These are phyloP conservation scores for Cataglyphis hispanica DNA, from an alignment of 1,140 invertebrate species.

Conservation along the genomic window DNA sequence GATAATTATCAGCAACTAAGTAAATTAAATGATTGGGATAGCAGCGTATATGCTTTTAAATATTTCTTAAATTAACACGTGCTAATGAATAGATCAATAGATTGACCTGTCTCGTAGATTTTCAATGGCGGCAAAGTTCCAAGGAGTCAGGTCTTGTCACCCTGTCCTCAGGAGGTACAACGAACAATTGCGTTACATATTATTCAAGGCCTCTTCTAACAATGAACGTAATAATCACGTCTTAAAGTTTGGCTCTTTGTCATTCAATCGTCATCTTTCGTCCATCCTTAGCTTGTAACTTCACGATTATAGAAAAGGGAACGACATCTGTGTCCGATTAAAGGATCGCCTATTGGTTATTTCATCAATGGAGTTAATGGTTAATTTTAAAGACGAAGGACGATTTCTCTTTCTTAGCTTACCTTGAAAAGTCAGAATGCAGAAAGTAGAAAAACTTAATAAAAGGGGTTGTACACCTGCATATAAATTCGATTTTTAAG, in stretches of 20 bases:
- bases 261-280: not conserved
- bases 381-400: conserved; percentile 67
- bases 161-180: not conserved
- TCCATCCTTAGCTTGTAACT: not conserved
- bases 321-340: conserved; percentile 66
- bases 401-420: conserved; percentile 73
- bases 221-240: conserved; percentile 28
- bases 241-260: not conserved
- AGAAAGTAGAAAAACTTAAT: conserved; percentile 59
- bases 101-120: not conserved
- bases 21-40: conserved; percentile 42
- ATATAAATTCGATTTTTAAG: conserved; percentile 36
- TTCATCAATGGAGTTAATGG: conserved; percentile 49
- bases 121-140: not conserved
- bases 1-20: conserved; percentile 46
- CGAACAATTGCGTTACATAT: conserved; percentile 4
- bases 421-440: conserved; percentile 46
- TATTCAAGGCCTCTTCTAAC: conserved; percentile 23
- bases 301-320: not conserved
- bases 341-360: conserved; percentile 50
- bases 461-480: conserved; percentile 82
- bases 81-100: not conserved
- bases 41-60: not conserved
- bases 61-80: not conserved
- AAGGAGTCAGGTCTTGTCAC: not conserved